A percentile compares a stretch with the other conserved stretches of the same genome.
Conservation (phyloP, 2,113 vertebrate genomes). For the Mugil cephalus region DNA sequence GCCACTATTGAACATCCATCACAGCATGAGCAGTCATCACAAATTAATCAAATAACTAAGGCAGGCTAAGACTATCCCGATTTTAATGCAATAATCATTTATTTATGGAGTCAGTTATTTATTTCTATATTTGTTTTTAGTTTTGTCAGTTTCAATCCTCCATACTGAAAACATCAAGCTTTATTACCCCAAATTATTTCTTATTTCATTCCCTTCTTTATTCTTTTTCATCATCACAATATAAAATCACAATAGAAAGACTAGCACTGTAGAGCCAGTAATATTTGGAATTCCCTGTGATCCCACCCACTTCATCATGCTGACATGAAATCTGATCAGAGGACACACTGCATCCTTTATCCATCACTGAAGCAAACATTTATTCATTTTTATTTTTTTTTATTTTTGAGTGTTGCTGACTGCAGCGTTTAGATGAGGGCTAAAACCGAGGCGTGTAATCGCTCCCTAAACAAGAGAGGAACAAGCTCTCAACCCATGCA, state of each 20-base stretch:
- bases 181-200: neutral
- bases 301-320: slow-evolving; percentile 22
- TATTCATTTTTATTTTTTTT: no score
- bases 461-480: slow-evolving; percentile 24
- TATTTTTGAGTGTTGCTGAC: neutral
- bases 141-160: no score
- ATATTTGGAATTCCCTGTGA: neutral
- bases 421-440: neutral
- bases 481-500: neutral
- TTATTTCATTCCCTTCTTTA: neutral
- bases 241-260: neutral
- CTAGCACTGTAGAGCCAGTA: neutral
- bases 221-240: neutral
- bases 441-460: slow-evolving; percentile 6
- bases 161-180: no score
- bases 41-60: no score
- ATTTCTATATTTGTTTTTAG: no score
- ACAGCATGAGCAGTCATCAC: no score
- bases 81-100: no score
- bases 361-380: neutral
- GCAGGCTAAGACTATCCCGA: no score
- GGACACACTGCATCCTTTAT: slow-evolving; percentile 8
- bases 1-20: no score
- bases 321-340: slow-evolving; percentile 46
- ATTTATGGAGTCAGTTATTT: no score